Conservation (phyloP, 2,797 vertebrate species). For the Choloepus didactylus region DNA sequence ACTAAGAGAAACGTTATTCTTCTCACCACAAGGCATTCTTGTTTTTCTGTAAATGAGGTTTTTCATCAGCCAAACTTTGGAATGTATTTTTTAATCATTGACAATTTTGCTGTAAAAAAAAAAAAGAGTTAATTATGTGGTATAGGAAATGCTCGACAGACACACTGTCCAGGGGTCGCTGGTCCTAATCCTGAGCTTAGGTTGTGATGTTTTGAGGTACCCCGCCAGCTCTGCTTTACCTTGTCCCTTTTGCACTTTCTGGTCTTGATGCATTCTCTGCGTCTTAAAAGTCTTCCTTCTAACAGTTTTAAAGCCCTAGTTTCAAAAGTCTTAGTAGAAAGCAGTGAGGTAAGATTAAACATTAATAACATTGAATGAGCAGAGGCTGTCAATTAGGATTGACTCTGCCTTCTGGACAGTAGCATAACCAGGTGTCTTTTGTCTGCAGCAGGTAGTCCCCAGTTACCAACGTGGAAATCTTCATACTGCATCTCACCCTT, state of each 20-base stretch:
- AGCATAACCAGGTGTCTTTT: not conserved
- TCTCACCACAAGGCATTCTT: not conserved
- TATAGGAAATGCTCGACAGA: not conserved
- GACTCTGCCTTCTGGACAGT: not conserved
- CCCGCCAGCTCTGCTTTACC: not conserved
- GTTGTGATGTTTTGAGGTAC: not conserved
- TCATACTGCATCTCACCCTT: too few relatives aligned
- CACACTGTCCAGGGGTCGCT: not conserved
- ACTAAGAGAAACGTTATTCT: conserved; percentile 65
- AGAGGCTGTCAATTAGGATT: not conserved
- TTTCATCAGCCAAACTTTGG: not conserved
- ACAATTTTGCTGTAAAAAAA: not conserved
- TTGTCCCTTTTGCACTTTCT: not conserved
- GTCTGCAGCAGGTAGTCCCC: not conserved
- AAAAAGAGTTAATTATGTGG: not conserved
- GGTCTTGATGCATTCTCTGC: not conserved
- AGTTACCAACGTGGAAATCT: not conserved
- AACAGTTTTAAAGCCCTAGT: not conserved
- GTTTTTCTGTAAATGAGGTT: not conserved
- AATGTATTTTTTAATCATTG: conserved; percentile 22
- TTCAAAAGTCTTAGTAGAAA: not conserved
- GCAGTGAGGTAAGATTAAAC: not conserved
- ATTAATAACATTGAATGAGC: too few relatives aligned
- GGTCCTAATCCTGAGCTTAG: not conserved
- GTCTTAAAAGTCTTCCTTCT: not conserved